Base-by-base conservation (phyloP, 2,888 invertebrate genomes). In the Nebria brevicollis region DNA sequence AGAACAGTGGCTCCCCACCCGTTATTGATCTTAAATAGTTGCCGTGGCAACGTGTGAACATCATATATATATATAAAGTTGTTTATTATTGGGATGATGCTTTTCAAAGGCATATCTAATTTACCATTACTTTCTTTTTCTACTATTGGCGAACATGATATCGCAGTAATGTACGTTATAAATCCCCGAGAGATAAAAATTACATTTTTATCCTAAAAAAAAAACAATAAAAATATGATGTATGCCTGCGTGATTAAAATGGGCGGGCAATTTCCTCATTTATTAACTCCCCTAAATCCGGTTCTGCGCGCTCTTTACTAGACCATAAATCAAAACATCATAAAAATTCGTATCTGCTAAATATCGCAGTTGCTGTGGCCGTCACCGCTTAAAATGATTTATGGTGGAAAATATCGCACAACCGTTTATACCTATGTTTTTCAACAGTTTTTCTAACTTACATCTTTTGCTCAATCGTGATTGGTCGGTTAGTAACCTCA, bases 11-110 rank as follows among this genome's bases (percentile, higher is more conserved):
- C 74, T 26, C 20, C 6, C 68, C 68, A 68, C 68, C 78, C 78
- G 73, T 78, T 78, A 78, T 78, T 78, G 78, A 78, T 78, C 78
- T 78, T 70, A 15, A 54, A 65, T 72, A 34, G 72, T 78, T 68
- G 73, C 34, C 78, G 65, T 73, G 66, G 78, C 78, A 78, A 78
- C 78, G 73, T 42, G 34, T 65, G 42, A 68, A 74, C 73, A 78
- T 78, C 78, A 78, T 78, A 78, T 73, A 34, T 34, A 34, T 34
- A 78, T 78, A 74, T 54, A 74, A 78, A 68, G 73, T 78, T 78
- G 78, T 78, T 78, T 78, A 78, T 78, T 78, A 78, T 70, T 74
- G 74, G 78, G 70, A 65, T 54, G 54, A 65, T 54, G 54, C 11
- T 54, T 54, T 2, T 54, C 54, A 54, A 54, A 54, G 54, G 54